Base-by-base conservation (phyloP, 2,888 invertebrate species). In the Saturnia pavonia region DNA sequence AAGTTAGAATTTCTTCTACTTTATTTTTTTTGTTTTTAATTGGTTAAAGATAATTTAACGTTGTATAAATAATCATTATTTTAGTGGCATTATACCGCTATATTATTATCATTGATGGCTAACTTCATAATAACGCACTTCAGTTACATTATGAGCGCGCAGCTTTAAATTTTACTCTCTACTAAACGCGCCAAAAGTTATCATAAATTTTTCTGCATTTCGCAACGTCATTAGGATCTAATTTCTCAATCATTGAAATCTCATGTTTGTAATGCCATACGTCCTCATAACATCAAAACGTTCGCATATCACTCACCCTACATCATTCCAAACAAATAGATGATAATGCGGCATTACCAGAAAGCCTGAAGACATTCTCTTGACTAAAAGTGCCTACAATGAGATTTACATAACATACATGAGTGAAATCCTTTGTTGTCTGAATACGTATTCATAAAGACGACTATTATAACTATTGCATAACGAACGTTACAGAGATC, bases 381-480 rank as follows among this genome's bases (percentile, higher is more conserved):
- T 84, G 78, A 77, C 78, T 79, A 80, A 80, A 84, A 77, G 75
- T 84, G 83, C 80, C 80, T 85, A 83, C 83, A 84, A 83, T 82
- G 74, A 74, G 78, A 82, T 87, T 91, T 91, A 89, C 87, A 88
- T 91, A 91, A 90, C 81, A 80, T 81, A 84, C 83, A 83, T 81
- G 74, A 85, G 83, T 82, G 87, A 89, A 91, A 88, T 90, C 88
- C 84, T 89, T 91, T 91, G 88, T 91, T 88, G 88, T 85, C 85
- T 85, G 85, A 86, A 85, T 85, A 85, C 80, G 84, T 88, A 89
- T 90, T 88, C 87, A 86, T 82, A 80, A 78, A 80, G 76, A 80
- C 79, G 78, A 78, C 80, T 82, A 83, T 82, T 80, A 81, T 74
- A 74, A 72, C 43, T 80, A 79, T 90, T 89, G 83, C 83, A 79